Conservation (phyloP, 2,888 invertebrate species). For the Lithosia quadra region DNA sequence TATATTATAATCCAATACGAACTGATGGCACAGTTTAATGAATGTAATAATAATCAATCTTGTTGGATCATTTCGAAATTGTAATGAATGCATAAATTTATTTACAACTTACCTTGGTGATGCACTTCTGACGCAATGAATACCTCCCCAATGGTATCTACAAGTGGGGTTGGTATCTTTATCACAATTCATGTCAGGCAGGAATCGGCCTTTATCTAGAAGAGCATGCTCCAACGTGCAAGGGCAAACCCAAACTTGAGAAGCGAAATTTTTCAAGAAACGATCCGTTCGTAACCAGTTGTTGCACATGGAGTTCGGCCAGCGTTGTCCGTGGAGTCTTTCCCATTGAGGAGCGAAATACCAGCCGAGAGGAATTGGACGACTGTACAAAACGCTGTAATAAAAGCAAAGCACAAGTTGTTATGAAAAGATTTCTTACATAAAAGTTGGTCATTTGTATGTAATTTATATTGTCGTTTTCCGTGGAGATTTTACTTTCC, state of each 20-base stretch:
- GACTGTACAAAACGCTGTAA: constrained; percentile 93
- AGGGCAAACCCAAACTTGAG: constrained; percentile 95
- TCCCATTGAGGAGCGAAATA: constrained; percentile 97
- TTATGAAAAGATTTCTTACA: not conserved
- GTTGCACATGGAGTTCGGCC: constrained; percentile 95
- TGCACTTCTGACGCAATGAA: constrained; percentile 97
- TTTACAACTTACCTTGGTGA: constrained; percentile 94
- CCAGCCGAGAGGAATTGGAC: constrained; percentile 97
- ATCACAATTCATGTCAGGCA: constrained; percentile 96
- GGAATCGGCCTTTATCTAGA: constrained; percentile 96
- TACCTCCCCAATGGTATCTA: constrained; percentile 94
- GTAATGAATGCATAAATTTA: no score
- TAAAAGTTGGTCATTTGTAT: not conserved
- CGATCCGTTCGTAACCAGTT: constrained; percentile 96
- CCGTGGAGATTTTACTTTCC: not conserved
- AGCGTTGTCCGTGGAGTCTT: constrained; percentile 91
- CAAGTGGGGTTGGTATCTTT: constrained; percentile 96
- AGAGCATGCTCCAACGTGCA: constrained; percentile 96
- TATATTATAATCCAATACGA: no score
- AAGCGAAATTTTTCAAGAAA: constrained; percentile 93
- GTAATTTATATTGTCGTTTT: no score
- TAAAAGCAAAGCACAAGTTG: not conserved
- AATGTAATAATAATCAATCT: no score
- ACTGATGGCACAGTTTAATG: no score
- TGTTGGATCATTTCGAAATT: no score